Percentiles rank a stretch among this genome's conserved stretches.
Evolutionary conservation across 2,888 invertebrate species (phyloP).

Genomic region (Acleris cristana): DNA sequence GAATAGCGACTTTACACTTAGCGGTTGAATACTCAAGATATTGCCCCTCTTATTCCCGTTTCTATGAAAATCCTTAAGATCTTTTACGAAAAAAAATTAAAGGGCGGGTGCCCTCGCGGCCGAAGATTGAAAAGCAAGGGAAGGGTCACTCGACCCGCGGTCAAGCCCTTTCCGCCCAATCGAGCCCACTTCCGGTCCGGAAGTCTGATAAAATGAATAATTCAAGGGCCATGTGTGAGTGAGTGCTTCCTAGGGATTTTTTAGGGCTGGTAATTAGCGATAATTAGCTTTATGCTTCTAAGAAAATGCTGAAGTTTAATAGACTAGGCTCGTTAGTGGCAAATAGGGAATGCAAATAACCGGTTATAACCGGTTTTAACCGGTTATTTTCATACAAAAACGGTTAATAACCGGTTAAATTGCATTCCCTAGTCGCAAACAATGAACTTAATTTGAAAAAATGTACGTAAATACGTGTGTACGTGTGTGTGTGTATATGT

Average conservation of each 20-base stretch:
- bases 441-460: no score
- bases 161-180: slow-evolving; percentile 78
- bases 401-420: no score
- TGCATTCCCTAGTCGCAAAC: no score
- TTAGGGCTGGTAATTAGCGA: slow-evolving; percentile 8
- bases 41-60: background rate
- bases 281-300: slow-evolving; percentile 17
- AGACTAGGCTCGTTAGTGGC: no score
- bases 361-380: no score
- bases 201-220: slow-evolving; percentile 46
- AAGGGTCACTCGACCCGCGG: slow-evolving; percentile 78
- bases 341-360: no score
- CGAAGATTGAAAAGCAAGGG: slow-evolving; percentile 65
- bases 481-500: no score
- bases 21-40: background rate
- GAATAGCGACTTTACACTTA: background rate
- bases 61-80: background rate
- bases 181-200: slow-evolving; percentile 47
- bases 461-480: no score
- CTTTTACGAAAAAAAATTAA: slow-evolving; percentile 42
- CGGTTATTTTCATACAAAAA: no score
- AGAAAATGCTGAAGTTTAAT: background rate
- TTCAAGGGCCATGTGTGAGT: slow-evolving; percentile 43
- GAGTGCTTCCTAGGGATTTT: slow-evolving; percentile 37
- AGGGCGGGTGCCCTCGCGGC: slow-evolving; percentile 43